Conservation (phyloP, 2,113 vertebrate genomes). For the Crotophaga sulcirostris region DNA sequence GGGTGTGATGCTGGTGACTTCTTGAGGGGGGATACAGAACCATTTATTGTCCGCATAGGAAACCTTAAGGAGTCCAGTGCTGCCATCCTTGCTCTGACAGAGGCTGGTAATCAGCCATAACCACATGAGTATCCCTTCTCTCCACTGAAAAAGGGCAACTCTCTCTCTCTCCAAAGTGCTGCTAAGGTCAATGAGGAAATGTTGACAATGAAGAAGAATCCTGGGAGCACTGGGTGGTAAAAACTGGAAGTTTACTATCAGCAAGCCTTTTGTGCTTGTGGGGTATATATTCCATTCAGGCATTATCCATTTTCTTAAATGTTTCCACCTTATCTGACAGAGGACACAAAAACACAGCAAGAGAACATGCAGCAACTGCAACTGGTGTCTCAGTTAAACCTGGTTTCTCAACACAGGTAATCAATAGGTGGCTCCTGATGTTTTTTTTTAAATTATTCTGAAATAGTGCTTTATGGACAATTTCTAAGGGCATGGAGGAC, state of each 20-base stretch:
- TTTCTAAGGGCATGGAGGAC: background rate
- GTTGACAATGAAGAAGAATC: background rate
- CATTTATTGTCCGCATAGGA: fast-evolving
- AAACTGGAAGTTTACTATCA: background rate
- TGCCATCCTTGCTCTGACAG: background rate
- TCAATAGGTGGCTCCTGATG: background rate
- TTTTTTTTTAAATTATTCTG: background rate
- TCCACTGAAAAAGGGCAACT: background rate
- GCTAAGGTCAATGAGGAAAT: background rate
- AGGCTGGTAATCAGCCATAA: background rate
- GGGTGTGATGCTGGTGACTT: background rate
- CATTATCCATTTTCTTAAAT: background rate
- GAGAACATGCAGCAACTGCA: background rate
- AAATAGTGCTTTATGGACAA: background rate
- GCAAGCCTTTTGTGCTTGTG: background rate
- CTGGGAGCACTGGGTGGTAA: background rate
- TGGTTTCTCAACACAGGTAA: background rate
- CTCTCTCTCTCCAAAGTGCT: background rate
- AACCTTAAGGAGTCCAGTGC: background rate
- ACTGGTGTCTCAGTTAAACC: background rate
- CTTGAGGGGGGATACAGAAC: background rate
- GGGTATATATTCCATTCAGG: background rate
- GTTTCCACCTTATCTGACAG: background rate
- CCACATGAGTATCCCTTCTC: background rate
- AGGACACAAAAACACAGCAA: background rate